Base-by-base conservation (phyloP, 2,113 vertebrate species). In the Tauraco erythrolophus region DNA sequence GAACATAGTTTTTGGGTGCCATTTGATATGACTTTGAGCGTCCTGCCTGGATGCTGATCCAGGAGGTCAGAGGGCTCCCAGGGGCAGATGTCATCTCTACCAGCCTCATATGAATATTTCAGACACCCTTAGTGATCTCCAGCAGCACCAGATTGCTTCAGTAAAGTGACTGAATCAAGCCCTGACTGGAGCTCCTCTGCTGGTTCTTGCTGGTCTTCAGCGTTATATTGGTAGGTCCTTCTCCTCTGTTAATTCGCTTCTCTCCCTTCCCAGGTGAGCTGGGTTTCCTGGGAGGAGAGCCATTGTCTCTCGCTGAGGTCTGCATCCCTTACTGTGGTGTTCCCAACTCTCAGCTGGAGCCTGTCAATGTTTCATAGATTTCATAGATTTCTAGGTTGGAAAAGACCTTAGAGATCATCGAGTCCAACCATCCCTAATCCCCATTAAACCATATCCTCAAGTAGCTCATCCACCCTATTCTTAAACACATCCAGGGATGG, bases 231-330 rank as follows among this genome's bases (percentile, higher is more conserved):
- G 6, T 50, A 28, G 4, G 16, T 28, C 17, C 4, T 70, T 10
- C 28, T 69, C 25, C 13, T n/a, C 39, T 16, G 4, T 33, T 61
- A 17, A 41, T 66, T 72, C 61, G 3, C 22, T 56, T 43, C 11
- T 9, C n/a, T 61, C 43, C n/a, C 25, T 76, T 45, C 45, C 41
- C 77, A 56, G 24, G 4, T 25, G 35, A 89, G 31, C 31, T 83
- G 39, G n/a, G 14, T 14, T 57, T 31, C 37, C 27, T 54, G 21
- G 25, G 48, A 69, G 43, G 12, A 60, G 9, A 60, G 10, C 1
- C 0, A 2, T 28, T 66, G 2, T 39, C 66, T 48, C 61, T 33
- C 7, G 0, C 37, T 61, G 30, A 89, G 39, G 25, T 70, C 33
- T 51, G 10, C 35, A 41, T 66, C 30, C 28, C 41, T 71, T 27